Evolutionary conservation across 2,888 invertebrate species (phyloP), one percentile per base, ranked within the genome.

Genomic region (Mesochorus sp.): DNA sequence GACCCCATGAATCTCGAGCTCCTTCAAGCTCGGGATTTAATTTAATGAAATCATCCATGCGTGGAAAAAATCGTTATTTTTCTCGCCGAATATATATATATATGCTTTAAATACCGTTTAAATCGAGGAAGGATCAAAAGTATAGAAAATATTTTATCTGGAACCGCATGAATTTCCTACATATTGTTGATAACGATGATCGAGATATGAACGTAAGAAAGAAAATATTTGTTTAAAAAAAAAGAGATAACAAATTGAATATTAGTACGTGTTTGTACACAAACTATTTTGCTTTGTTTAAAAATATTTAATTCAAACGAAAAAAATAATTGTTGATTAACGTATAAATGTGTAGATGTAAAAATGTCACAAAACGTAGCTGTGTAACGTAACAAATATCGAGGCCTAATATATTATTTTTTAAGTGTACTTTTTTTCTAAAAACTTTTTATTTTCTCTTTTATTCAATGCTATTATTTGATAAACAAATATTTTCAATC

Each of bases 331-430:
- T n/a, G n/a, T n/a, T n/a, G n/a, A n/a, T 67, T 82, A 55, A 61
- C 83, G 84, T 83, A 75, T 84, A 79, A 76, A 79, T 80, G 83
- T 82, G 79, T 85, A 80, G 79, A 80, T 85, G 82, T 85, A 14
- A 64, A 49, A 24, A 42, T 51, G n/a, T 17, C 14, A 47, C 14
- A 34, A 59, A 42, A 51, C n/a, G 12, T 76, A 55, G 51, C 66
- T 57, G 70, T 74, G 28, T 37, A 59, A 78, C 53, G 26, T 42
- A 57, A 55, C 49, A 49, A 76, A 59, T 37, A 14, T 39, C 57
- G 44, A 64, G 62, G 85, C 84, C 85, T 85, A 85, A 78, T 39
- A 34, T 64, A 76, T 28, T 44, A 37, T 62, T 62, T 61, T 47
- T 62, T 47, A 42, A 44, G 17, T 5, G n/a, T n/a, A 8, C 2